phyloP scores from a whole-genome alignment of 2,888 invertebrate species.

The Chironomus riparius region DNA sequence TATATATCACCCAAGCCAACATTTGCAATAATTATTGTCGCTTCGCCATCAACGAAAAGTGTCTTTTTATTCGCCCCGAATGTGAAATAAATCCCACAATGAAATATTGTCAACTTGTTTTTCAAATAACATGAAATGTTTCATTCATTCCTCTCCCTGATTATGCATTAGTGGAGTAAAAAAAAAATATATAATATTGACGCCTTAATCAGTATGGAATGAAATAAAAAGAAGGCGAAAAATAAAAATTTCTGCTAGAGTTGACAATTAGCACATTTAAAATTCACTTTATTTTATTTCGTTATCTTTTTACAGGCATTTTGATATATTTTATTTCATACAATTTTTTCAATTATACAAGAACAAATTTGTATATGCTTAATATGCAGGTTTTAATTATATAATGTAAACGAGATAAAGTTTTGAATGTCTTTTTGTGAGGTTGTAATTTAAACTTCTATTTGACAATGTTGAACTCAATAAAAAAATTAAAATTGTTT shows the following conservation, averaged over 20 bases:
- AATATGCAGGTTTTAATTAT: too few species aligned
- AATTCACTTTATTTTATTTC: not conserved
- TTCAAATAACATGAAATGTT: conserved; percentile 18
- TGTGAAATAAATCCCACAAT: conserved; percentile 12
- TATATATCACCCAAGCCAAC: not conserved
- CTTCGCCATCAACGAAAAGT: not conserved
- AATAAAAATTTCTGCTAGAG: not conserved
- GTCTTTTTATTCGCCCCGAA: not conserved
- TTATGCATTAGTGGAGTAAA: not conserved
- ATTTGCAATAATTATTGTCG: not conserved
- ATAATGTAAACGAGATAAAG: too few species aligned
- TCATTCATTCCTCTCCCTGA: not conserved
- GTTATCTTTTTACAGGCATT: conserved; percentile 9
- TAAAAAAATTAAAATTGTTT: too few species aligned
- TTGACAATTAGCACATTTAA: conserved; percentile 1
- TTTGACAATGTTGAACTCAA: too few species aligned
- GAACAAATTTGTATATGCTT: too few species aligned
- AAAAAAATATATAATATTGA: not conserved
- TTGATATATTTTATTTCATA: too few species aligned
- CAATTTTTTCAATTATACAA: too few species aligned
- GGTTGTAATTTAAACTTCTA: too few species aligned
- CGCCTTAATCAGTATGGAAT: conserved; percentile 19
- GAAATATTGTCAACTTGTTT: conserved; percentile 20
- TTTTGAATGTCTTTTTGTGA: too few species aligned
- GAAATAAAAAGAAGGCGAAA: conserved; percentile 4